Base-by-base conservation (phyloP, 2,797 vertebrate species). In the Typhlichthys eigenmanni region DNA sequence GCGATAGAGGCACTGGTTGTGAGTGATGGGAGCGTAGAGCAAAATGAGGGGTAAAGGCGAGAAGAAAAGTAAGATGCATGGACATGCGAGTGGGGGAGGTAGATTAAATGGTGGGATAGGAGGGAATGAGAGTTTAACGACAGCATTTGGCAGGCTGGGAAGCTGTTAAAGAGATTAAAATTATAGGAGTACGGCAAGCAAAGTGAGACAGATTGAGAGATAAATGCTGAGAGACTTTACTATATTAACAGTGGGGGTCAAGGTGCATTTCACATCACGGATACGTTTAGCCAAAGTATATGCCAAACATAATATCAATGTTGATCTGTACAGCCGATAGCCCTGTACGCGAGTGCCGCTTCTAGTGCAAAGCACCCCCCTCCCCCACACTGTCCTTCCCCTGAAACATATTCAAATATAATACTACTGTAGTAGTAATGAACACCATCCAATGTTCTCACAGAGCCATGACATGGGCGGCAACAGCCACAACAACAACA, bases 361-460 rank as follows among this genome's bases (percentile, higher is more conserved):
- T 14, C 14, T 43, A 72, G 59, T n/a, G 16, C 55, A 62, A 68
- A 11, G 8, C 29, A 52, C 58, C 53, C 52, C 60, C 70, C 58
- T 69, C 34, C 34, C 34, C 34, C 6, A 79, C 55, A 38, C 34
- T 38, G 2, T 38, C 34, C 7, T 38, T 6, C 34, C 34, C 7
- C 4, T 74, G 66, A 76, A 82, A 24, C 24, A 24, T 24, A 24
- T 24, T 24, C 24, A 24, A 24, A 24, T 24, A 24, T 24, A 24
- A 24, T 24, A 3, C 24, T 24, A 24, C 24, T 24, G 24, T 75
- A 55, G 12, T 6, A 34, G 55, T 19, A 77, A 70, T 76, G 63
- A 79, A 80, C 81, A 79, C 75, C 78, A 77, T 75, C 68, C 78
- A 71, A 79, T 69, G 71, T 69, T 66, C 64, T 45, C 54, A 14